Conservation (phyloP, 37 sponge, comb jelly and placozoan species). For the Geodia barretti region DNA sequence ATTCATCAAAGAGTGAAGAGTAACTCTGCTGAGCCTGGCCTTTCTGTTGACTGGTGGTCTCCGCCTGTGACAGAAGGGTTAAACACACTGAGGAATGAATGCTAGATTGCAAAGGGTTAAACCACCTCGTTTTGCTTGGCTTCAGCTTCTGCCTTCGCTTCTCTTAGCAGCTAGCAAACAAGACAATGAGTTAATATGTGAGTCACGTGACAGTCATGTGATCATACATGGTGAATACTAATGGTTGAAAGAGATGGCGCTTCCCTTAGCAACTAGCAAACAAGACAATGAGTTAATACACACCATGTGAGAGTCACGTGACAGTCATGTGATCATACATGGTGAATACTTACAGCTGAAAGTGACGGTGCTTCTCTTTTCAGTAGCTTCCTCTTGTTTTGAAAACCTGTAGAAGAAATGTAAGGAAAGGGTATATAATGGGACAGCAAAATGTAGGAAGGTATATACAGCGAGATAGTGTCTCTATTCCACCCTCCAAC, state of each 20-base stretch:
- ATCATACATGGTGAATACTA: neutral
- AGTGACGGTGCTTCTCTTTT: conserved; percentile 33
- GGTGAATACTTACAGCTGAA: conserved; percentile 46
- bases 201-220: neutral
- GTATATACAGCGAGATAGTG: too few relatives aligned
- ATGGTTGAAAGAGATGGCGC: conserved; percentile 78
- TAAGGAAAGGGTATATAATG: too few relatives aligned
- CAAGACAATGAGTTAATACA: neutral
- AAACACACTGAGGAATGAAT: neutral
- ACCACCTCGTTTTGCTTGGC: conserved; percentile 27
- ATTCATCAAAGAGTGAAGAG: conserved; percentile 80
- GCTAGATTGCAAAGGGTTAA: too few relatives aligned
- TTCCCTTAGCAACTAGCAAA: conserved; percentile 60
- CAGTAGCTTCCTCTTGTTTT: conserved; percentile 66
- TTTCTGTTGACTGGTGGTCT: neutral
- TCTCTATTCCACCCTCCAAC: too few relatives aligned
- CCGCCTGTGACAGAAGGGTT: neutral
- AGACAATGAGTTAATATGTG: neutral
- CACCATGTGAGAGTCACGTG: neutral
- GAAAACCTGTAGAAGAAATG: too few relatives aligned
- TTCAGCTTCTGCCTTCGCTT: conserved; percentile 70
- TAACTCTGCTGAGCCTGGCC: conserved; percentile 31
- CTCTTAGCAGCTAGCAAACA: conserved; percentile 51
- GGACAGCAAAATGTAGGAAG: too few relatives aligned
- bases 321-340: neutral